These are phyloP conservation scores for Ernsta delagoae DNA, from an alignment of 2,888 invertebrate species.

Conservation along the genomic window DNA sequence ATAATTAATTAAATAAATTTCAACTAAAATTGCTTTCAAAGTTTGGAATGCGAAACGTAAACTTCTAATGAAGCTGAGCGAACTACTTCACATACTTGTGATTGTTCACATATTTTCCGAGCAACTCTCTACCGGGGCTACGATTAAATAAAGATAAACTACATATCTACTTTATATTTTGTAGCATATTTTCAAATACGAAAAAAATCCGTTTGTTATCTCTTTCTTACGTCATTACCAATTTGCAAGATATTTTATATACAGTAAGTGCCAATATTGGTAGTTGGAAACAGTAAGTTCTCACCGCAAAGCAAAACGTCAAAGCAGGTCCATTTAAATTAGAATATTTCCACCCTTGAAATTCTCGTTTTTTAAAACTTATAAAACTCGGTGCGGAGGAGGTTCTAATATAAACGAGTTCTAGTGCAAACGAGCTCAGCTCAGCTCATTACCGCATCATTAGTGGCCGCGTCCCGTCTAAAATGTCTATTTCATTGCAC, in stretches of 20 bases:
- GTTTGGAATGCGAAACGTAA: neutral
- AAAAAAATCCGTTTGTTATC: too few species aligned
- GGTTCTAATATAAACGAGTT: slow-evolving; percentile 6
- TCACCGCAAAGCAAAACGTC: too few species aligned
- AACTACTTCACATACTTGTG: neutral
- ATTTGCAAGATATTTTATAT: too few species aligned
- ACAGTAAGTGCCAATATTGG: too few species aligned
- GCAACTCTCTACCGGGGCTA: neutral
- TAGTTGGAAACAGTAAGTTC: too few species aligned
- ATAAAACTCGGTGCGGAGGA: neutral
- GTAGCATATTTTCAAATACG: too few species aligned
- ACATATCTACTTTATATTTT: too few species aligned
- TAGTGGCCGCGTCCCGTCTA: neutral
- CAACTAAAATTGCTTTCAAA: neutral
- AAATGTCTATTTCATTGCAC: slow-evolving; percentile 6
- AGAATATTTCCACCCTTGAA: neutral
- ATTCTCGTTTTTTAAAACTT: neutral
- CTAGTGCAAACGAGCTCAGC: neutral
- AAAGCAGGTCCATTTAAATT: neutral
- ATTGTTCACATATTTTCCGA: neutral
- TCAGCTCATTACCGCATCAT: slow-evolving; percentile 6
- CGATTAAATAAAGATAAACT: neutral
- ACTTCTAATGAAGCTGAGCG: neutral
- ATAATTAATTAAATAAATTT: neutral
- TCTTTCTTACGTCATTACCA: too few species aligned